Evolutionary conservation across 1,140 invertebrate genomes (phyloP), one percentile per base, ranked within the genome.

Genomic region (Euglossa dilemma): DNA sequence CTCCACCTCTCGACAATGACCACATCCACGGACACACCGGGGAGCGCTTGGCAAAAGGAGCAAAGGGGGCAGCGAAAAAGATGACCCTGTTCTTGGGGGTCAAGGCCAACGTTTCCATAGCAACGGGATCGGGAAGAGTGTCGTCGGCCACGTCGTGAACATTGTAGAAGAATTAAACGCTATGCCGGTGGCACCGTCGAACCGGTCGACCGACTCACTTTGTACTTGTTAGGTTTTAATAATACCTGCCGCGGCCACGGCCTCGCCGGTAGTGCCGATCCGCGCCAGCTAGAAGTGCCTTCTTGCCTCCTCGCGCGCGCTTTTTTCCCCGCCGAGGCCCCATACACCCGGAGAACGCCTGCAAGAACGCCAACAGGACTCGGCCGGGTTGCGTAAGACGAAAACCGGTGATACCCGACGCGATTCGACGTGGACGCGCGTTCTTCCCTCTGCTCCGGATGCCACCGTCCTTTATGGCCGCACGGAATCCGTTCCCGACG

Each of bases 141-240:
- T 88, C 86, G 79, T 87, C 87, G 73, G 57, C 20, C n/a, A n/a
- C 71, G 28, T 76, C 70, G 83, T 84, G 83, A 81, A 87, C 83
- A 88, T 89, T 85, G 83, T 88, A 88, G 87, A 88, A 89, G 87
- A 89, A 88, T 89, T 88, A 85, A 89, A 89, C 72, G 87, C 87
- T 83, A 85, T 88, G 87, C 86, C 75, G 84, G 87, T 89, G 87
- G 87, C 85, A 88, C 78, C 83, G 86, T 76, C 87, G 87, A 89
- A 89, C 87, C 87, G 87, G 87, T 89, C 87, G 87, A 86, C 87
- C 87, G 70, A 84, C 72, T 89, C 87, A 86, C 87, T 89, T 89
- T 90, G 87, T 89, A 84, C 87, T 90, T 89, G 83, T 89, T 90
- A 87, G 85, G 88, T 87, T 89, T 90, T 89, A 90, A 90, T 90